Evolutionary conservation across 2,797 vertebrate genomes (phyloP).

Genomic region (Mormyrops boulengeri): DNA sequence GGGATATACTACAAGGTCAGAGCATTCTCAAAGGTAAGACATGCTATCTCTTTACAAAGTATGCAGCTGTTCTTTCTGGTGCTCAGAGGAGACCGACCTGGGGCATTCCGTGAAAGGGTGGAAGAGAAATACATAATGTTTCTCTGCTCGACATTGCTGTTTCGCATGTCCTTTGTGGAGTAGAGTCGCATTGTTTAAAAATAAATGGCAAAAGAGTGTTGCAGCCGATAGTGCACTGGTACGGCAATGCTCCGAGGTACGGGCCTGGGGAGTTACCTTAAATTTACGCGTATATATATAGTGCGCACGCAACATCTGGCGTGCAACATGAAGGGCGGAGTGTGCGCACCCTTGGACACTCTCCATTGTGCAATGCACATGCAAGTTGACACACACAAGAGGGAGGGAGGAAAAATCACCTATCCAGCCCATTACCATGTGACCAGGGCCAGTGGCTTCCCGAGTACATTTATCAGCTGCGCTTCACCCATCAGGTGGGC

Average conservation of each 20-base stretch:
- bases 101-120: background rate
- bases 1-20: slow-evolving; percentile 74
- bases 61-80: slow-evolving; percentile 12
- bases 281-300: background rate
- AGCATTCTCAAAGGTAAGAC: slow-evolving; percentile 82
- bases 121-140: slow-evolving; percentile 4
- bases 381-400: background rate
- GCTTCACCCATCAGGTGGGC: background rate
- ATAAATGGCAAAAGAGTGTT: background rate
- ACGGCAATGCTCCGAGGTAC: background rate
- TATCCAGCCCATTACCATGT: background rate
- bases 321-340: background rate
- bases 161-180: background rate
- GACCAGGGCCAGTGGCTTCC: background rate
- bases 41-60: slow-evolving; percentile 26
- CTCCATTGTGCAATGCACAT: background rate
- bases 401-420: background rate
- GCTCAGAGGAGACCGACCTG: slow-evolving; percentile 11
- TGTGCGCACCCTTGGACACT: background rate
- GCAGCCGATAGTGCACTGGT: background rate
- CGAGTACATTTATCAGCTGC: background rate
- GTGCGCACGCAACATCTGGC: background rate
- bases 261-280: background rate
- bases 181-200: background rate
- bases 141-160: slow-evolving; percentile 5